These are phyloP conservation scores for Panulirus ornatus DNA, from an alignment of 1,140 invertebrate species.

Conservation along the genomic window DNA sequence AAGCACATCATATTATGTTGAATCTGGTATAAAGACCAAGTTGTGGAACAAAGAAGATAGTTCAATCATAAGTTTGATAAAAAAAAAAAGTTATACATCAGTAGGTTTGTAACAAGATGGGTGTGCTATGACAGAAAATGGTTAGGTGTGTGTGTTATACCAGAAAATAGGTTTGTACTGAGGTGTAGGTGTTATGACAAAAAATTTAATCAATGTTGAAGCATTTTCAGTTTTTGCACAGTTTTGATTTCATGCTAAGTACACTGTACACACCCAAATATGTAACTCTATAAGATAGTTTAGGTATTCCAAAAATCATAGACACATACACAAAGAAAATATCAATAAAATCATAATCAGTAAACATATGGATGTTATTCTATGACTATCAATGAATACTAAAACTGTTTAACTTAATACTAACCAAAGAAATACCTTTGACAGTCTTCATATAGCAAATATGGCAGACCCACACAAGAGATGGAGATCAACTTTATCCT, in stretches of 20 bases:
- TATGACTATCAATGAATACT: no score
- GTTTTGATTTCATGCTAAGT: background rate
- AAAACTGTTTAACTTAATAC: background rate
- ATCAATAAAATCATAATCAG: no score
- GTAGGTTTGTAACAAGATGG: conserved; percentile 35
- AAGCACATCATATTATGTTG: background rate
- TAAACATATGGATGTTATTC: no score
- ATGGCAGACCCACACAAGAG: background rate
- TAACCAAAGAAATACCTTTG: background rate
- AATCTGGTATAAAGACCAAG: background rate
- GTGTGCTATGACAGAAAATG: conserved; percentile 25
- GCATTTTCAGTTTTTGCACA: background rate
- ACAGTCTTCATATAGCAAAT: background rate
- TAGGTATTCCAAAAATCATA: no score
- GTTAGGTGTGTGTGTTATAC: background rate
- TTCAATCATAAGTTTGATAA: background rate
- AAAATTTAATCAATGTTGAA: background rate
- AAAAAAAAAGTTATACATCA: conserved; percentile 17
- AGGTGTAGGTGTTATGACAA: background rate
- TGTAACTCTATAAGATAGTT: background rate
- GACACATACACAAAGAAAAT: no score
- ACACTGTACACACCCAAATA: background rate
- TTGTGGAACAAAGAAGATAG: background rate
- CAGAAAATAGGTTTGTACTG: background rate
- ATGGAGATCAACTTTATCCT: background rate